These are phyloP conservation scores for Rhingia rostrata DNA, from an alignment of 2,888 invertebrate species.

Conservation along the genomic window DNA sequence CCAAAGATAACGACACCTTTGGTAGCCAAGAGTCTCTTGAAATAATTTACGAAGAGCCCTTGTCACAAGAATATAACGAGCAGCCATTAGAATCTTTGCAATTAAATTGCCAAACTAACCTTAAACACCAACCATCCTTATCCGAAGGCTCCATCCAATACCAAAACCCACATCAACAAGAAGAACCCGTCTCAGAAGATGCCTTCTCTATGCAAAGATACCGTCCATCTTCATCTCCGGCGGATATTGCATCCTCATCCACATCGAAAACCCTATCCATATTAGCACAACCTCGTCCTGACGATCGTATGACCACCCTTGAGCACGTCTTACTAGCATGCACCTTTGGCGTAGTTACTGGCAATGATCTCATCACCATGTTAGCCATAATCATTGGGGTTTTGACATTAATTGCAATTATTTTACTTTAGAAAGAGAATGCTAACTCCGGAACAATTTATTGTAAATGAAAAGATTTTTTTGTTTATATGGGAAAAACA, in stretches of 20 bases:
- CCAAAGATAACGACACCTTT: background rate
- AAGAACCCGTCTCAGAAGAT: background rate
- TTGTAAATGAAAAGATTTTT: slow-evolving; percentile 35
- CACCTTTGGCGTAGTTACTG: slow-evolving; percentile 88
- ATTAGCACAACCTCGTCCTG: slow-evolving; percentile 79
- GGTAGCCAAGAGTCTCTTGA: slow-evolving; percentile 14
- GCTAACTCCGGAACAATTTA: background rate
- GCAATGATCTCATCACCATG: slow-evolving; percentile 89
- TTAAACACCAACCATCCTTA: slow-evolving; percentile 21
- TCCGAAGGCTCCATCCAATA: slow-evolving; percentile 37
- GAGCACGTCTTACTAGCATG: slow-evolving; percentile 90
- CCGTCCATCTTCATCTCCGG: slow-evolving; percentile 54
- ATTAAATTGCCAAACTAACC: background rate
- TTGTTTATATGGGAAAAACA: background rate
- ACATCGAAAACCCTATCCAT: slow-evolving; percentile 76
- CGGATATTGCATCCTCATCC: slow-evolving; percentile 30
- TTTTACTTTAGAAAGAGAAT: slow-evolving; percentile 80
- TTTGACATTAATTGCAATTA: slow-evolving; percentile 87
- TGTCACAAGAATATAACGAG: slow-evolving; percentile 33
- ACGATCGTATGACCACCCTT: slow-evolving; percentile 80
- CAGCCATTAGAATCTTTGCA: background rate
- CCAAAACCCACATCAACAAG: slow-evolving; percentile 16
- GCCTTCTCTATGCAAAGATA: slow-evolving; percentile 3
- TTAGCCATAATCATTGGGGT: slow-evolving; percentile 90
- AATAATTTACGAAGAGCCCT: slow-evolving; percentile 33